These are phyloP conservation scores for Archips xylosteana DNA, from an alignment of 2,888 invertebrate species.

Conservation along the genomic window DNA sequence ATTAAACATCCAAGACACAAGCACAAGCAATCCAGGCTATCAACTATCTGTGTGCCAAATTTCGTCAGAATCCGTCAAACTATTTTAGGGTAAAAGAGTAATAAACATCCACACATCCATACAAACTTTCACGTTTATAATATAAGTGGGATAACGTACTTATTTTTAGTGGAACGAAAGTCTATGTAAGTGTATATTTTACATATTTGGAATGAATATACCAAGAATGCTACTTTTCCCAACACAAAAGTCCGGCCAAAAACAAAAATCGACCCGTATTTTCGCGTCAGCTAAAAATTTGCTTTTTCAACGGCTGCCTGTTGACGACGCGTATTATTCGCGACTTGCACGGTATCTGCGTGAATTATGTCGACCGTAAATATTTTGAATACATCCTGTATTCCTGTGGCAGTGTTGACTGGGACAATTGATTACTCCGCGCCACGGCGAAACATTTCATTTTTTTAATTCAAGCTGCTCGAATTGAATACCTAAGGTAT, in stretches of 20 bases:
- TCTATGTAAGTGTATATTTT: too few species aligned
- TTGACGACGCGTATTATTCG: constrained; percentile 36
- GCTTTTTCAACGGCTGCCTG: constrained; percentile 20
- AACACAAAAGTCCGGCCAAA: constrained; percentile 2
- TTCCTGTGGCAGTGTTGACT: constrained; percentile 38
- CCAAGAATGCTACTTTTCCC: neutral
- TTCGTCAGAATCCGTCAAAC: too few species aligned
- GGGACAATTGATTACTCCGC: constrained; percentile 39
- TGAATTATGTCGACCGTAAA: constrained; percentile 42
- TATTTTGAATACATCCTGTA: constrained; percentile 41
- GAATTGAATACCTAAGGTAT: neutral
- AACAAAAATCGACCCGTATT: constrained; percentile 1
- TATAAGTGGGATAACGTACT: too few species aligned
- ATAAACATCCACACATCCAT: too few species aligned
- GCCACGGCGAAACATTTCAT: constrained; percentile 21
- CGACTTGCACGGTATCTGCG: constrained; percentile 41
- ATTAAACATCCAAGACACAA: too few species aligned
- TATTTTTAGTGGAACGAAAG: too few species aligned
- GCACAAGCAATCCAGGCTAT: too few species aligned
- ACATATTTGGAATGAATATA: neutral
- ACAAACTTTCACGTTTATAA: too few species aligned
- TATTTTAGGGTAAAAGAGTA: too few species aligned
- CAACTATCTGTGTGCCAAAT: too few species aligned
- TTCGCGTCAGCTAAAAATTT: constrained; percentile 20
- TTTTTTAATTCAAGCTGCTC: constrained; percentile 21